A percentile compares a stretch with the other conserved stretches of the same genome.
phyloP scores from a whole-genome alignment of 2,888 invertebrate genomes.

The Epirrhoe alternata region DNA sequence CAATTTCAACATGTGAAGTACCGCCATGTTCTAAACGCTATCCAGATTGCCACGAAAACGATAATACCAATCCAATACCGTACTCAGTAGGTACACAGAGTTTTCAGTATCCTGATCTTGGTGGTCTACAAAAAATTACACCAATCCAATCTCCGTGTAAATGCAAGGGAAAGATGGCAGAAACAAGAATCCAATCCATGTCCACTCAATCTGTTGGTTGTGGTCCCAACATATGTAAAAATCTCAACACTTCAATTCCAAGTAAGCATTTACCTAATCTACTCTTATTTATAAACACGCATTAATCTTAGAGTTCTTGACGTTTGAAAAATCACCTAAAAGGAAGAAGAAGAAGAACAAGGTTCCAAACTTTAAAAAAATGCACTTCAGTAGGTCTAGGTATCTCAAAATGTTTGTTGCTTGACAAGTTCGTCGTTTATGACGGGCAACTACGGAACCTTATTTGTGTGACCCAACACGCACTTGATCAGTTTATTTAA shows the following conservation, averaged over 20 bases:
- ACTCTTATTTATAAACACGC: too few species aligned
- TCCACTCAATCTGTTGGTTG: not conserved
- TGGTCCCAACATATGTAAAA: not conserved
- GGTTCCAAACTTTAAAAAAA: too few species aligned
- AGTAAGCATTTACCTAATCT: not conserved
- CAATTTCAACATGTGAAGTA: conserved; percentile 19
- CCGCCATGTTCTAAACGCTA: not conserved
- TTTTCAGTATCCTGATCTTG: not conserved
- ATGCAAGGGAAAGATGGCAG: not conserved
- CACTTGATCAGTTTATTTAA: too few species aligned
- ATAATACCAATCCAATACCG: not conserved
- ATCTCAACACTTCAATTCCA: not conserved
- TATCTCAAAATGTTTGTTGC: too few species aligned
- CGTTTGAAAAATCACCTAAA: too few species aligned
- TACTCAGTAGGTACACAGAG: conserved; percentile 5
- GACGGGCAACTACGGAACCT: too few species aligned
- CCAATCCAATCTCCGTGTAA: conserved; percentile 1
- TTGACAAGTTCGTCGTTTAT: too few species aligned
- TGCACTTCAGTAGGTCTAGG: too few species aligned
- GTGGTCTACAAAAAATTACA: not conserved
- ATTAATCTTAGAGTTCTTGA: too few species aligned
- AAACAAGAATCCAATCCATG: not conserved
- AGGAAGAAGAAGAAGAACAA: too few species aligned
- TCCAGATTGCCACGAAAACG: conserved; percentile 1
- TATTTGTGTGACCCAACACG: too few species aligned